Base-by-base conservation (phyloP, 2,113 vertebrate genomes). In the Equus quagga region DNA sequence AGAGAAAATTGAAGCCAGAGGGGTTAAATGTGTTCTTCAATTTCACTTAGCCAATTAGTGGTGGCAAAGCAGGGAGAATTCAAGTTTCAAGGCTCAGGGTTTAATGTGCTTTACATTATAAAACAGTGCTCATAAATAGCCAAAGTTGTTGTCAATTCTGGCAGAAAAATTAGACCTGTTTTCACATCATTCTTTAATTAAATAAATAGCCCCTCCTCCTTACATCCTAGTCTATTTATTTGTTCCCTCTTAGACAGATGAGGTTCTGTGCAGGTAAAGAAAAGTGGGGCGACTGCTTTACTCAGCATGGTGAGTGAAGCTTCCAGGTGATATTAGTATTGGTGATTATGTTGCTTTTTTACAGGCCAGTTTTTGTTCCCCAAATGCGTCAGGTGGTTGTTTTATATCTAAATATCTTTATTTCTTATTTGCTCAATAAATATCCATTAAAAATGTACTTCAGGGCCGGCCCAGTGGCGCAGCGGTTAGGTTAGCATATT, bases 11-110 rank as follows among this genome's bases (percentile, higher is more conserved):
- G 78, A 96, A 97, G 82, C 95, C 81, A 88, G 78, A 65, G 44
- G 82, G 65, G 28, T 82, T 96, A 88, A 92, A 62, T 78, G 85
- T 91, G 49, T 67, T 93, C 67, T 93, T 96, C 41, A 73, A 18
- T 89, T 97, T 96, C 44, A 91, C 78, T 96, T 78, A 36, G 73
- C 62, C 96, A 89, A 96, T 97, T 97, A 94, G 70, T 95, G 92
- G 84, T 88, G 44, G 70, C 64, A 90, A 87, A 91, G 73, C 28
- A 81, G 88, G 58, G 73, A 62, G 80, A 80, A 97, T 81, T 80
- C 19, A 54, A 86, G 49, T 94, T 97, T 97, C 23, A 49, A 92
- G 46, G 19, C 15, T 51, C 18, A 31, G 72, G 6, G 54, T 82
- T 97, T 87, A 93, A 94, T 69, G 33, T 78, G 69, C 54, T 93